phyloP scores from a whole-genome alignment of 2,797 vertebrate species.

The Cyprinella venusta region DNA sequence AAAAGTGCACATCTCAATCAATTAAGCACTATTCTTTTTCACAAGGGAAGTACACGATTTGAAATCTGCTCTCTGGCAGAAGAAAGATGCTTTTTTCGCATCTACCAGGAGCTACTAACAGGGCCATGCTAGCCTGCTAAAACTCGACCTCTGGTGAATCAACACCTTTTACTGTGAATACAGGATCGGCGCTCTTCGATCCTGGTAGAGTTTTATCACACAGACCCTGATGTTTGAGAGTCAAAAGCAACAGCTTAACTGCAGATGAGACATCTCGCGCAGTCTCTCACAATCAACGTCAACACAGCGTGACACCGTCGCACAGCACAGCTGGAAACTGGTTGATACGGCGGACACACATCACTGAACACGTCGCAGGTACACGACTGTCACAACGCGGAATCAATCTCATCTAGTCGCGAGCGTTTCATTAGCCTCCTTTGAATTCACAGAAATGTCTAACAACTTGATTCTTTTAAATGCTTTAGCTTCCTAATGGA shows the following conservation, averaged over 20 bases:
- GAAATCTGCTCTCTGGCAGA: no score
- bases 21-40: no score
- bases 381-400: not conserved
- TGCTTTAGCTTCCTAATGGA: not conserved
- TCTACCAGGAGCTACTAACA: not conserved
- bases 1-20: no score
- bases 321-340: constrained; percentile 11
- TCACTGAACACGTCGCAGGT: not conserved
- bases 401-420: constrained; percentile 28
- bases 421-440: constrained; percentile 6
- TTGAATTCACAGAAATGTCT: constrained; percentile 15
- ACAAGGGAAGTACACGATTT: no score
- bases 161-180: constrained; percentile 17
- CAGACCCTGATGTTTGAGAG: constrained; percentile 36
- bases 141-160: not conserved
- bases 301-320: constrained; percentile 1
- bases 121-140: not conserved
- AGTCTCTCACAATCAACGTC: constrained; percentile 44
- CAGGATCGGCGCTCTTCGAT: not conserved
- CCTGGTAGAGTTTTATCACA: constrained; percentile 1
- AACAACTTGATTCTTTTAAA: constrained; percentile 20
- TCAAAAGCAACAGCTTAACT: constrained; percentile 55
- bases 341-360: not conserved
- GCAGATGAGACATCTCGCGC: constrained; percentile 52
- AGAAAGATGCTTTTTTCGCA: not conserved